phyloP scores from a whole-genome alignment of 2,888 invertebrate species.

The Ischnura elegans region DNA sequence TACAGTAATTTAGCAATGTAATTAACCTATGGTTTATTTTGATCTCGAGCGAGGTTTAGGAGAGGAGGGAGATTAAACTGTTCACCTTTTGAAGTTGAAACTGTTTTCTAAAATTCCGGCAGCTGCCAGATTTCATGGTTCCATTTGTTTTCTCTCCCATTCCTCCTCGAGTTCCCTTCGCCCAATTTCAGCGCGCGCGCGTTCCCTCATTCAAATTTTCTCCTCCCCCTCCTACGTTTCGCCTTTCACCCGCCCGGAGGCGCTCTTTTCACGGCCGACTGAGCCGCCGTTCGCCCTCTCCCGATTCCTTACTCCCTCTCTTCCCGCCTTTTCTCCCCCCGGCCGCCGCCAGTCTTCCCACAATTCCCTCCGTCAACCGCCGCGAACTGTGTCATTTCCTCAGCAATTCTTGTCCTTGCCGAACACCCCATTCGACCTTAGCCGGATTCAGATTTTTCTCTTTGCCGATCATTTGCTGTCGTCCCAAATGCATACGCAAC shows the following conservation, averaged over 20 bases:
- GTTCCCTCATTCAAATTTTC: slow-evolving; percentile 1
- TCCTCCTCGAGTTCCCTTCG: not conserved
- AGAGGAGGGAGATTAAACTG: no score
- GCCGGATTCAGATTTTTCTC: no score
- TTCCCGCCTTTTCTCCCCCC: not conserved
- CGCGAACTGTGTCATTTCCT: not conserved
- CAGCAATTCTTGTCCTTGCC: not conserved
- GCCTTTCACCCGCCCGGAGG: not conserved
- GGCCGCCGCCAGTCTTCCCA: not conserved
- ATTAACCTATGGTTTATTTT: no score
- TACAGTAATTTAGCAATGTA: no score
- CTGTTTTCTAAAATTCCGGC: not conserved
- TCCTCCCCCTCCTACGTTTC: not conserved
- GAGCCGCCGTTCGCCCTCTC: no score
- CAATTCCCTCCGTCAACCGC: slow-evolving; percentile 3
- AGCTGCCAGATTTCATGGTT: not conserved
- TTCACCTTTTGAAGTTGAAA: not conserved
- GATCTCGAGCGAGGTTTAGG: no score
- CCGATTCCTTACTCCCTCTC: not conserved
- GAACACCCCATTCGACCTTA: not conserved
- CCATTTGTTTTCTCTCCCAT: not conserved
- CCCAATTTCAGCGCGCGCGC: not conserved
- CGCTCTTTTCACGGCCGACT: not conserved
- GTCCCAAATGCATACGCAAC: no score
- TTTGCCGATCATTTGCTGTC: no score